These are phyloP conservation scores for Fregetta grallaria DNA, from an alignment of 2,113 vertebrate genomes.

Conservation along the genomic window DNA sequence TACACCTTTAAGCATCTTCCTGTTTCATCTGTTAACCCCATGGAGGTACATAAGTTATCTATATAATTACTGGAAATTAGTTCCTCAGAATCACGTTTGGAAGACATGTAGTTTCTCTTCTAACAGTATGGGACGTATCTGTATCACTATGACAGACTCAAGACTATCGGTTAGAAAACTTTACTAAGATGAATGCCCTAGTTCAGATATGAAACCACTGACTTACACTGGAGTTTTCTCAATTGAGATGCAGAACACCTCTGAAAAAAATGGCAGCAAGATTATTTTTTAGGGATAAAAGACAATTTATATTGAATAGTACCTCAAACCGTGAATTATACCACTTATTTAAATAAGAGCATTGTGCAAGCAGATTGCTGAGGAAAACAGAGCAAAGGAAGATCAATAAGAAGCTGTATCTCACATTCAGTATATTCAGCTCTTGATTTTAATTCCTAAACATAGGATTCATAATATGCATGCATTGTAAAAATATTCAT, in stretches of 20 bases:
- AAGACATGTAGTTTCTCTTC: background rate
- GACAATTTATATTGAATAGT: background rate
- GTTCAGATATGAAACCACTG: background rate
- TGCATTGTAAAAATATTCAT: background rate
- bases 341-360: background rate
- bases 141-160: background rate
- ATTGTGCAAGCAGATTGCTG: background rate
- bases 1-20: background rate
- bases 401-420: background rate
- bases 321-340: background rate
- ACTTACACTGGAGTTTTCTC: background rate
- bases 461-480: background rate
- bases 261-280: background rate
- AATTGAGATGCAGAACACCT: background rate
- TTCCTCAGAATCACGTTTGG: background rate
- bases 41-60: background rate
- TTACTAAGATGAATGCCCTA: background rate
- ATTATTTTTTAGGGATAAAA: background rate
- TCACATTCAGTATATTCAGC: background rate
- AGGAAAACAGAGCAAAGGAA: background rate
- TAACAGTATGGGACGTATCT: background rate
- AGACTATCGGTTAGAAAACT: background rate
- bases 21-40: background rate
- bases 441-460: background rate
- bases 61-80: background rate